Percentiles rank a stretch among this genome's conserved stretches.
phyloP scores from a whole-genome alignment of 2,888 invertebrate species.

The Folsomia manolachei region DNA sequence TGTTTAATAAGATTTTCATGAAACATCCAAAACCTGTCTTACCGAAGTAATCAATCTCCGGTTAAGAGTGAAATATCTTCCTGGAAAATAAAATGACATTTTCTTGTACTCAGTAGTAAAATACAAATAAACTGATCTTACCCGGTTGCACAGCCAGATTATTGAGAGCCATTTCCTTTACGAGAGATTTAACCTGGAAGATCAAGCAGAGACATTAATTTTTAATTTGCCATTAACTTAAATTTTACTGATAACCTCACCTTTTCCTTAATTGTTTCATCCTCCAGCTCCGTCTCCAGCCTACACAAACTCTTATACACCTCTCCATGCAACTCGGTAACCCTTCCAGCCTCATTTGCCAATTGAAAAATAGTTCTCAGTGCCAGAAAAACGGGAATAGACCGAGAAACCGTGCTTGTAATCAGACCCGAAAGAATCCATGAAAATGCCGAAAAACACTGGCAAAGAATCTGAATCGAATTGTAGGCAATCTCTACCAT shows the following conservation, averaged over 20 bases:
- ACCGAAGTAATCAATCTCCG: background rate
- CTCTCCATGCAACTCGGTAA: background rate
- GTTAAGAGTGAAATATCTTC: background rate
- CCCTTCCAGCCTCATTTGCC: background rate
- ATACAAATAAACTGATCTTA: background rate
- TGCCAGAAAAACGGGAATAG: background rate
- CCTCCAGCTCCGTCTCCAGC: background rate
- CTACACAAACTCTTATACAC: background rate
- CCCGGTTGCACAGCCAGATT: background rate
- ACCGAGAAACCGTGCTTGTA: background rate
- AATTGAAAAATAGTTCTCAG: background rate
- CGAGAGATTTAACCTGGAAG: background rate
- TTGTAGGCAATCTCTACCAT: background rate
- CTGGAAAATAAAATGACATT: background rate
- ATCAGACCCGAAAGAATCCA: background rate
- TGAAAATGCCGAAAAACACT: background rate
- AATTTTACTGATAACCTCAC: background rate
- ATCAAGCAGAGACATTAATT: background rate
- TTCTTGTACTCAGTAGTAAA: background rate
- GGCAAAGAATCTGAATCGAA: background rate
- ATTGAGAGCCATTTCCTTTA: background rate
- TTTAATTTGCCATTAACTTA: background rate
- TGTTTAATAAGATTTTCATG: background rate
- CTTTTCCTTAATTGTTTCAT: no score
- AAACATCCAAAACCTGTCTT: no score